phyloP scores from a whole-genome alignment of 53 echinoderm and acorn worm species.

The Apostichopus leukothele region DNA sequence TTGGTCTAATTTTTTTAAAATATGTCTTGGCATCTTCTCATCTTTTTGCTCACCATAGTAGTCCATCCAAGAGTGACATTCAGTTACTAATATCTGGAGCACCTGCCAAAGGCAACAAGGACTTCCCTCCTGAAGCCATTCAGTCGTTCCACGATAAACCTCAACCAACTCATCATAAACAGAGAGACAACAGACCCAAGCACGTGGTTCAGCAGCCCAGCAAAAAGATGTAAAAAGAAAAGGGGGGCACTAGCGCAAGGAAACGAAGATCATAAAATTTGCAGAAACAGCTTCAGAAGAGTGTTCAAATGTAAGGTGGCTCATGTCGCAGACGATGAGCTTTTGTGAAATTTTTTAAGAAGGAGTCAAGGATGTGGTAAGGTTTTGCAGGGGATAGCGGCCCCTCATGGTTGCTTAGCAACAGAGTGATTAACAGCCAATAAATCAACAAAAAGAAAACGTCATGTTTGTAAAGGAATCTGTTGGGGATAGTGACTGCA shows the following conservation, averaged over 20 bases:
- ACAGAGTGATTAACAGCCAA: too few species aligned
- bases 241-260: not conserved
- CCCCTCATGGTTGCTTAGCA: too few species aligned
- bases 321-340: not conserved
- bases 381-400: not conserved
- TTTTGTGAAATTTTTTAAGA: not conserved
- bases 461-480: too few species aligned
- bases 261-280: not conserved
- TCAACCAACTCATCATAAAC: slow-evolving; percentile 74
- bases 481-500: too few species aligned
- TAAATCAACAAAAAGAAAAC: too few species aligned
- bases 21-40: not conserved
- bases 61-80: slow-evolving; percentile 69
- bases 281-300: not conserved
- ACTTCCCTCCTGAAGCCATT: slow-evolving; percentile 91
- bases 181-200: slow-evolving; percentile 50
- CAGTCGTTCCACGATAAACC: slow-evolving; percentile 83
- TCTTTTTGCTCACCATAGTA: slow-evolving; percentile 34
- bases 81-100: slow-evolving; percentile 74
- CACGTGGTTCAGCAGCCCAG: slow-evolving; percentile 77
- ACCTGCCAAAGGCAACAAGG: slow-evolving; percentile 88
- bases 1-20: not conserved
- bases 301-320: not conserved
- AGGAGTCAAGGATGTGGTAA: not conserved
- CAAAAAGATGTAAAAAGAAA: slow-evolving; percentile 53